phyloP scores from a whole-genome alignment of 2,888 invertebrate genomes.

The Drosophila limbata region DNA sequence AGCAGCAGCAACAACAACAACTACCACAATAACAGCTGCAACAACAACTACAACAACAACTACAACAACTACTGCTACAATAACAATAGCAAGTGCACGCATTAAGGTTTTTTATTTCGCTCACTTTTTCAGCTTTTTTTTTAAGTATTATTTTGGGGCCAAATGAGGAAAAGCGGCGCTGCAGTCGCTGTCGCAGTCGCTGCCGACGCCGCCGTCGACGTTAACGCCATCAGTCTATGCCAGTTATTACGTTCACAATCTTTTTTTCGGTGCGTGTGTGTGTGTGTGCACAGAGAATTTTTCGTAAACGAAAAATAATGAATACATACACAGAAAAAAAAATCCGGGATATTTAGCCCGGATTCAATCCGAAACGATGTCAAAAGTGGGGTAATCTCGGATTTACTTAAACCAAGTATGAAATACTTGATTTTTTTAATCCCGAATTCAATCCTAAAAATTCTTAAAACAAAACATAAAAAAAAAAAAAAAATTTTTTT shows the following conservation, averaged over 20 bases:
- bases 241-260: slow-evolving; percentile 78
- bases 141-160: slow-evolving; percentile 59
- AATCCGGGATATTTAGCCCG: no score
- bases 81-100: slow-evolving; percentile 75
- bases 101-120: slow-evolving; percentile 65
- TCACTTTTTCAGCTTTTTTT: slow-evolving; percentile 39
- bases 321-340: no score
- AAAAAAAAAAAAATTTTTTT: no score
- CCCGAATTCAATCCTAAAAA: no score
- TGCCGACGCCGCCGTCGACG: slow-evolving; percentile 22
- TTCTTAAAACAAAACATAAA: no score
- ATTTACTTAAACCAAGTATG: no score
- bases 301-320: slow-evolving; percentile 82
- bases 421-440: no score
- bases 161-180: slow-evolving; percentile 63
- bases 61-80: slow-evolving; percentile 31
- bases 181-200: slow-evolving; percentile 50
- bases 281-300: slow-evolving; percentile 66
- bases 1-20: slow-evolving; percentile 32
- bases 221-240: slow-evolving; percentile 72
- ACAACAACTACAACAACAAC: slow-evolving; percentile 56
- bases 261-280: slow-evolving; percentile 65
- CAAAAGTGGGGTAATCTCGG: no score
- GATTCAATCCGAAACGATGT: no score
- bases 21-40: slow-evolving; percentile 33